phyloP scores from a whole-genome alignment of 2,797 vertebrate genomes.

The Tympanoctomys barrerae region DNA sequence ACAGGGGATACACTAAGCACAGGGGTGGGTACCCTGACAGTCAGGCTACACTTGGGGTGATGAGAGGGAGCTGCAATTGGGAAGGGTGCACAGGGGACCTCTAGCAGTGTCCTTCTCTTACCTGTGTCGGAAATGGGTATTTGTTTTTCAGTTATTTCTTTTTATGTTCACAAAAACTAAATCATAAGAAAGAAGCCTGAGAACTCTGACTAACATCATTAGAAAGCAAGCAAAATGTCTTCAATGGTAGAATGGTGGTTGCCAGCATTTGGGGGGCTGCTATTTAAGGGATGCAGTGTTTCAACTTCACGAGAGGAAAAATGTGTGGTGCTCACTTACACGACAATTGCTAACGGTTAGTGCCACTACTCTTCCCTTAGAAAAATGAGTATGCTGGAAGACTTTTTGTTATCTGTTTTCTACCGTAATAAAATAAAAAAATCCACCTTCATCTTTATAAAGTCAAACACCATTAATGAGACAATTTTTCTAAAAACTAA shows the following conservation, averaged over 20 bases:
- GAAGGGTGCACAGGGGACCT: background rate
- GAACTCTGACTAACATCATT: background rate
- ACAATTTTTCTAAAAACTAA: background rate
- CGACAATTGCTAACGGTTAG: background rate
- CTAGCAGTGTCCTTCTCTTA: background rate
- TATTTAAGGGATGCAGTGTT: background rate
- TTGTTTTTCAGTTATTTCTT: background rate
- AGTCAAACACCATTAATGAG: background rate
- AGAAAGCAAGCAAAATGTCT: background rate
- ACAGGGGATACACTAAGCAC: background rate
- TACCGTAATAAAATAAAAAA: background rate
- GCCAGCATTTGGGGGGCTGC: background rate
- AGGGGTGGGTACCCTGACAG: background rate
- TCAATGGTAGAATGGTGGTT: background rate
- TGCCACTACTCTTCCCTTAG: background rate
- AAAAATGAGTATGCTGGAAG: background rate
- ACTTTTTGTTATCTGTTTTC: background rate
- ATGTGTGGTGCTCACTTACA: background rate
- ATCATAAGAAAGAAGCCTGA: background rate
- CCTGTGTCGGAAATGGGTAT: background rate
- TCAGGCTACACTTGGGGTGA: background rate
- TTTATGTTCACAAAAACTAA: background rate
- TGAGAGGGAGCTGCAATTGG: background rate
- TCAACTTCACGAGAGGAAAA: background rate
- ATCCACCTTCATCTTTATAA: background rate